A percentile compares a stretch with the other conserved stretches of the same genome.
Conservation (phyloP, 1,140 invertebrate species). For the Diuraphis noxia region DNA sequence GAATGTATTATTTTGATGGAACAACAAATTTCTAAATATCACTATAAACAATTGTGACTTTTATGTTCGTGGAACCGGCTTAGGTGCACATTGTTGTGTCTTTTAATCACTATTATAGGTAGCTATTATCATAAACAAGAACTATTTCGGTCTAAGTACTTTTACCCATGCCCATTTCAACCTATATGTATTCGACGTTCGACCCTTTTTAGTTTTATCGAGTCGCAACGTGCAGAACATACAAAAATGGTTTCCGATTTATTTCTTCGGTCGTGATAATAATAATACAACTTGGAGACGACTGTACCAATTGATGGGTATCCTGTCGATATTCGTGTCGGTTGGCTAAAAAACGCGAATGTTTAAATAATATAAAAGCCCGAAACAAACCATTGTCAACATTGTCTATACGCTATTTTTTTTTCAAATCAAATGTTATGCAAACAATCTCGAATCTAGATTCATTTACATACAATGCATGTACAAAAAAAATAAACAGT, state of each 20-base stretch:
- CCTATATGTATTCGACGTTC: not conserved
- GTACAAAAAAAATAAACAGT: not conserved
- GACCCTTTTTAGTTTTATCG: not conserved
- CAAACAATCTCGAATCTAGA: not conserved
- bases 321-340: not conserved
- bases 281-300: not conserved
- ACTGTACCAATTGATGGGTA: not conserved
- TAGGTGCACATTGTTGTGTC: not conserved
- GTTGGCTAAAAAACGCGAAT: not conserved
- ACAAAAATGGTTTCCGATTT: constrained; percentile 3
- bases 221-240: not conserved
- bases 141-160: not conserved
- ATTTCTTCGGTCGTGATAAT: not conserved
- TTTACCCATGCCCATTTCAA: not conserved
- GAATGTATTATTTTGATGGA: not conserved
- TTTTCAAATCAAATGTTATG: not conserved
- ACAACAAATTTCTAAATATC: not conserved
- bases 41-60: not conserved
- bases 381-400: not conserved
- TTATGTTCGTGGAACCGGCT: not conserved
- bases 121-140: constrained; percentile 11
- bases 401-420: not conserved
- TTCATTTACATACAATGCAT: not conserved
- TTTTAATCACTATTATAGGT: constrained; percentile 2
- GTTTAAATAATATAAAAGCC: not conserved